Evolutionary conservation across 2,888 invertebrate genomes (phyloP).

Genomic region (Chaitophorus viminalis): DNA sequence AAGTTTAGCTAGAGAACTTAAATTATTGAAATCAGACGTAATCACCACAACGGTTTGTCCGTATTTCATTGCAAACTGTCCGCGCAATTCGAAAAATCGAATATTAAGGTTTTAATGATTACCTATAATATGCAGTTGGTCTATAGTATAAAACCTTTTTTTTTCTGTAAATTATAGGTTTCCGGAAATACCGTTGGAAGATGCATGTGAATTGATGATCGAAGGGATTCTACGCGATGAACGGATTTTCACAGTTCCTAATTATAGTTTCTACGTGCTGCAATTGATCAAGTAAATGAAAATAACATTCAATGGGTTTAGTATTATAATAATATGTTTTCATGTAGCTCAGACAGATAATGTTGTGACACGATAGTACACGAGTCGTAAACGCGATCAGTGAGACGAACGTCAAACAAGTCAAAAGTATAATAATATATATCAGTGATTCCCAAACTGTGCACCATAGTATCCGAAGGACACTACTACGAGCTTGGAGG

Average conservation of each 20-base stretch:
- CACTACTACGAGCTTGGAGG: too few species aligned
- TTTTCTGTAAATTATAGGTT: not conserved
- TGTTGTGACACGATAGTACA: too few species aligned
- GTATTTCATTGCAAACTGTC: slow-evolving; percentile 25
- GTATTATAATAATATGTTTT: not conserved
- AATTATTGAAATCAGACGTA: slow-evolving; percentile 14
- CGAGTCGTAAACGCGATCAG: too few species aligned
- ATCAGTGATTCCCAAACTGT: too few species aligned
- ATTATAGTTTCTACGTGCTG: not conserved
- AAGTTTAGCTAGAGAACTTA: not conserved
- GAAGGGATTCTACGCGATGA: slow-evolving; percentile 20
- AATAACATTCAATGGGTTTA: not conserved
- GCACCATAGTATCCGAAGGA: too few species aligned
- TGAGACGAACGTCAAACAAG: too few species aligned
- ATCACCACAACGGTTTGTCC: slow-evolving; percentile 31
- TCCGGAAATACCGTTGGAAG: slow-evolving; percentile 24
- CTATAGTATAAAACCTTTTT: not conserved
- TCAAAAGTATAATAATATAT: too few species aligned
- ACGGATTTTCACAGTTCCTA: not conserved
- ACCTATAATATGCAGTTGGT: not conserved
- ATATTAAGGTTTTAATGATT: slow-evolving; percentile 15
- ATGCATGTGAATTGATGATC: slow-evolving; percentile 21
- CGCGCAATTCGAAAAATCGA: not conserved
- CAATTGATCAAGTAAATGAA: not conserved
- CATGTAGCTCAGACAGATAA: not conserved